These are phyloP conservation scores for Tipula confusa DNA, from an alignment of 2,888 invertebrate genomes.

Conservation along the genomic window DNA sequence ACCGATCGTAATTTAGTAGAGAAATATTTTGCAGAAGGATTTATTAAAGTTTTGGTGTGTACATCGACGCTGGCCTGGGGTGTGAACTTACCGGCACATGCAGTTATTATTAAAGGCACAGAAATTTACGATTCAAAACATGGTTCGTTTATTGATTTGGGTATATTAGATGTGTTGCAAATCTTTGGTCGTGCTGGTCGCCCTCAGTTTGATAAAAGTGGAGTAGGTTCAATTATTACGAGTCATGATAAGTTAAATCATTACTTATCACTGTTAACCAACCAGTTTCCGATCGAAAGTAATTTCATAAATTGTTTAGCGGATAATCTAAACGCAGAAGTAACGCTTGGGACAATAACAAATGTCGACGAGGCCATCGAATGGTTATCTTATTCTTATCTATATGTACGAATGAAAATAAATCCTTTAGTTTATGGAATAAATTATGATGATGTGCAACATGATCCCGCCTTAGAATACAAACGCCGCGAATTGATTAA, in stretches of 20 bases:
- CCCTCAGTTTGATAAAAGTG: conserved; percentile 93
- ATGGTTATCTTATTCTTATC: conserved; percentile 96
- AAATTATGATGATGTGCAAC: conserved; percentile 58
- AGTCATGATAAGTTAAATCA: conserved; percentile 85
- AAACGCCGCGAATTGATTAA: conserved; percentile 75
- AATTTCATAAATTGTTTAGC: conserved; percentile 87
- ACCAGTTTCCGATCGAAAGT: conserved; percentile 97
- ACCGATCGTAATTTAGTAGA: conserved; percentile 85
- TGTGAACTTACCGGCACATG: conserved; percentile 97
- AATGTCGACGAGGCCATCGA: conserved; percentile 94
- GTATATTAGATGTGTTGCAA: conserved; percentile 94
- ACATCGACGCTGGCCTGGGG: conserved; percentile 99
- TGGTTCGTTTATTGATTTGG: conserved; percentile 89
- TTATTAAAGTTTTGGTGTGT: conserved; percentile 85
- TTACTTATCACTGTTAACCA: conserved; percentile 88
- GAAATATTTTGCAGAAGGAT: conserved; percentile 82
- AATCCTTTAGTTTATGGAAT: conserved; percentile 78
- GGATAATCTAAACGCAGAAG: conserved; percentile 98
- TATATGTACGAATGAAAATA: conserved; percentile 87
- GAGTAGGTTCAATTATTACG: conserved; percentile 94
- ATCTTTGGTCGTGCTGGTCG: conserved; percentile 98
- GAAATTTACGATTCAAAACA: conserved; percentile 96
- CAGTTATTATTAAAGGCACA: conserved; percentile 74
- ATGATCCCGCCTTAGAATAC: conserved; percentile 74
- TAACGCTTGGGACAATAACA: conserved; percentile 91